Evolutionary conservation across 2,888 invertebrate genomes (phyloP), one percentile per base, ranked within the genome.

Genomic region (Idaea dimidiata): DNA sequence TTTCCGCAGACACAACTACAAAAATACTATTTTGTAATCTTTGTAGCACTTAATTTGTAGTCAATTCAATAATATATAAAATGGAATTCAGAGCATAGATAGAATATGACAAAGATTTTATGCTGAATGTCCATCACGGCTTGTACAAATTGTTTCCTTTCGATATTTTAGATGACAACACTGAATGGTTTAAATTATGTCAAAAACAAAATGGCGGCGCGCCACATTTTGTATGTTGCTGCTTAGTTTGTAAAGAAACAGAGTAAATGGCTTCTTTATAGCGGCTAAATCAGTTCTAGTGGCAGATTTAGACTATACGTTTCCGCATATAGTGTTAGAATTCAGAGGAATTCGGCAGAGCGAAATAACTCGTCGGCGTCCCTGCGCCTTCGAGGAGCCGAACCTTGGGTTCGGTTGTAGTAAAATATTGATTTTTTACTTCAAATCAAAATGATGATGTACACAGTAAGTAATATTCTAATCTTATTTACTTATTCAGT

Each of bases 371-470:
- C 62, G 59, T 63, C 62, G 76, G 83, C 81, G 81, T 83, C 79
- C 73, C 74, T 71, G 75, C 81, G 83, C 82, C 72, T 71, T 63
- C 66, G 73, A 73, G 71, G 70, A 74, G 71, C 64, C 56, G 56
- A 56, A 18, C 18, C 56, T 18, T 56, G 18, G 56, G 56, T 56
- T 17, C 18, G 17, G 18, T 56, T 56, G 66, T 65, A 72, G 58
- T 85, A 43, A 43, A 43, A 10, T 43, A 87, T 86, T 81, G 86
- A 87, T 86, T 84, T 78, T 56, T 77, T 70, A 63, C 68, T 59
- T 62, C 66, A 60, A 67, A 60, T 69, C 77, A 82, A 78, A 73
- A 89, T 89, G 90, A 89, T 91, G 91, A 91, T 91, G 90, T 90
- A 90, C 74, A 90, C 90, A 87, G 90, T 91, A 85, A 88, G 87